Conservation (phyloP, 2,113 vertebrate species). For the Nipponia nippon region DNA sequence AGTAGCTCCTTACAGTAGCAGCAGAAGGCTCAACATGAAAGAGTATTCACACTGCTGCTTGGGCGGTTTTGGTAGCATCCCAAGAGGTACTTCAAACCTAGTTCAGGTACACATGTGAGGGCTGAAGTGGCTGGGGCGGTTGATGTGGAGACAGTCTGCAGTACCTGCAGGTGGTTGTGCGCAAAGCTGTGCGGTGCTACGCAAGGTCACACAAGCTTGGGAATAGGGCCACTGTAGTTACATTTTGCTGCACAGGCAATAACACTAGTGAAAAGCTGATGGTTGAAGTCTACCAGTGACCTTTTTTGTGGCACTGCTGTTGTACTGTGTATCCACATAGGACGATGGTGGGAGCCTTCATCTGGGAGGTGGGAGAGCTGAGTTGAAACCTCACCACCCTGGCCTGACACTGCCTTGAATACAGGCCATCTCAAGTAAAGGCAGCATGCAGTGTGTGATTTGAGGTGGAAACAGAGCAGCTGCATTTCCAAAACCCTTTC, state of each 20-base stretch:
- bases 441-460: background rate
- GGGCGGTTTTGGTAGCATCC: background rate
- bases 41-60: background rate
- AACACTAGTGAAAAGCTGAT: background rate
- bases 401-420: background rate
- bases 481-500: background rate
- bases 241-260: background rate
- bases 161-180: background rate
- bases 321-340: background rate
- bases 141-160: background rate
- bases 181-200: background rate
- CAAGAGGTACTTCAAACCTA: background rate
- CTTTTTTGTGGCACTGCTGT: background rate
- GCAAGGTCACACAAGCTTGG: accelerated
- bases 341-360: background rate
- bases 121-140: background rate
- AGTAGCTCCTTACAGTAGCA: background rate
- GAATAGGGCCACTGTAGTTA: background rate
- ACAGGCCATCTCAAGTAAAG: background rate
- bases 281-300: background rate
- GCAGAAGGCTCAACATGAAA: background rate
- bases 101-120: background rate
- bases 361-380: background rate
- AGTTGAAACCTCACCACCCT: background rate
- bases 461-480: background rate